Conservation (phyloP, 2,797 vertebrate species). For the Myotis myotis region DNA sequence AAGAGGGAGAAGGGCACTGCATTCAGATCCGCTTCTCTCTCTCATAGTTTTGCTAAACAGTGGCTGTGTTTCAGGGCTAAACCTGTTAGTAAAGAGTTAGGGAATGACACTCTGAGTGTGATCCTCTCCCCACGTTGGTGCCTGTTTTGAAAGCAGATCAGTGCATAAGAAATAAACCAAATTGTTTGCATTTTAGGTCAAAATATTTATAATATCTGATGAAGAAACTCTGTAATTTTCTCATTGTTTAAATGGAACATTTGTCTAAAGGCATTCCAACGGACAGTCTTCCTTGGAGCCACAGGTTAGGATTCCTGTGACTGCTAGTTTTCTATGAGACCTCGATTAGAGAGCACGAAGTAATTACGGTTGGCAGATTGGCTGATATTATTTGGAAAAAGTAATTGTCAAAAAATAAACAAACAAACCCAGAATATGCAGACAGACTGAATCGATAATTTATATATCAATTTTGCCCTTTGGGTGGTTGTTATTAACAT, state of each 20-base stretch:
- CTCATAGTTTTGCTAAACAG: neutral
- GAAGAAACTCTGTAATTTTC: conserved; percentile 70
- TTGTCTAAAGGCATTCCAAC: conserved; percentile 55
- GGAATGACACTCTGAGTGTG: neutral
- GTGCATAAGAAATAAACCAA: conserved; percentile 62
- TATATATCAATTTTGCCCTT: conserved; percentile 60
- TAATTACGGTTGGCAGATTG: conserved; percentile 71
- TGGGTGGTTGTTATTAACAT: conserved; percentile 48
- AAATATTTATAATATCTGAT: conserved; percentile 61
- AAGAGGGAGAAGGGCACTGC: neutral
- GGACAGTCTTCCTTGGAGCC: conserved; percentile 57
- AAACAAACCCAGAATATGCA: conserved; percentile 34
- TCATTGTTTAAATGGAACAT: conserved; percentile 70
- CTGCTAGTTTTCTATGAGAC: conserved; percentile 57
- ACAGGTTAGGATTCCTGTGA: conserved; percentile 60
- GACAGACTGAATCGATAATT: conserved; percentile 66
- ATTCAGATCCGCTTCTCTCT: neutral
- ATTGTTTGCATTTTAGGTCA: conserved; percentile 64
- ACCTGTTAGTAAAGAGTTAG: neutral
- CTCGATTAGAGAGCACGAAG: conserved; percentile 53
- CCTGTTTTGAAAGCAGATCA: conserved; percentile 40
- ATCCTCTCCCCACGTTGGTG: neutral
- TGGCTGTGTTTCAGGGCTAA: neutral
- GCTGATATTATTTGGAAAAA: conserved; percentile 74
- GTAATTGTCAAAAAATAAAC: conserved; percentile 59